A percentile compares a stretch with the other conserved stretches of the same genome.
Conservation (phyloP, 2,113 vertebrate genomes). For the Cranoglanis bouderius region DNA sequence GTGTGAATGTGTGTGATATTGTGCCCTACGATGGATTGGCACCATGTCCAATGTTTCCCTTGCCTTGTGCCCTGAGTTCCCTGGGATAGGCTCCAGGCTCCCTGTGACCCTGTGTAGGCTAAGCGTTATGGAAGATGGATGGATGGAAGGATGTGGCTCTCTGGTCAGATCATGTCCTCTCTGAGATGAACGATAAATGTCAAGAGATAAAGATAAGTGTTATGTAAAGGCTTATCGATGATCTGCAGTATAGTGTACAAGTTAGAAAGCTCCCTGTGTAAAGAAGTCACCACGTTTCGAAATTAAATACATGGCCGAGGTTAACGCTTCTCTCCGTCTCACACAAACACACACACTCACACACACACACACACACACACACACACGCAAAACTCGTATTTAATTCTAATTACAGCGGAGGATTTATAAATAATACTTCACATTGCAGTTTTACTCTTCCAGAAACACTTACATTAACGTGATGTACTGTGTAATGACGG, state of each 20-base stretch:
- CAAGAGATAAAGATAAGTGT: slow-evolving; percentile 29
- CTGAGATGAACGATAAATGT: not conserved
- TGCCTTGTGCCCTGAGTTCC: too few species aligned
- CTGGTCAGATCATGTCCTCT: not conserved
- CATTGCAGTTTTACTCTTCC: not conserved
- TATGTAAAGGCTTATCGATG: slow-evolving; percentile 55
- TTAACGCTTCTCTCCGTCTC: slow-evolving; percentile 11
- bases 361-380: not conserved
- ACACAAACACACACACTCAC: too few species aligned
- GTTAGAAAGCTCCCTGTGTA: too few species aligned
- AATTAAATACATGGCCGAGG: not conserved
- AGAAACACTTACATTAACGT: not conserved
- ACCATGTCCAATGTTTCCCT: too few species aligned
- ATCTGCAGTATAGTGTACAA: too few species aligned
- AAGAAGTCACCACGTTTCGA: slow-evolving; percentile 48
- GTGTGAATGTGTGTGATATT: too few species aligned
- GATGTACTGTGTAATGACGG: not conserved
- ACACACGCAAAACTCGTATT: not conserved
- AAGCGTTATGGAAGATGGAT: too few species aligned
- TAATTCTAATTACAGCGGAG: not conserved
- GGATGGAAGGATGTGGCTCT: too few species aligned
- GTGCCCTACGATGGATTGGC: too few species aligned
- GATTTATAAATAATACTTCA: not conserved
- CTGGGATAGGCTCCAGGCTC: too few species aligned
- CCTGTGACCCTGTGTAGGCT: too few species aligned